Evolutionary conservation across 2,888 invertebrate genomes (phyloP).

Genomic region (Mesoligia furuncula): DNA sequence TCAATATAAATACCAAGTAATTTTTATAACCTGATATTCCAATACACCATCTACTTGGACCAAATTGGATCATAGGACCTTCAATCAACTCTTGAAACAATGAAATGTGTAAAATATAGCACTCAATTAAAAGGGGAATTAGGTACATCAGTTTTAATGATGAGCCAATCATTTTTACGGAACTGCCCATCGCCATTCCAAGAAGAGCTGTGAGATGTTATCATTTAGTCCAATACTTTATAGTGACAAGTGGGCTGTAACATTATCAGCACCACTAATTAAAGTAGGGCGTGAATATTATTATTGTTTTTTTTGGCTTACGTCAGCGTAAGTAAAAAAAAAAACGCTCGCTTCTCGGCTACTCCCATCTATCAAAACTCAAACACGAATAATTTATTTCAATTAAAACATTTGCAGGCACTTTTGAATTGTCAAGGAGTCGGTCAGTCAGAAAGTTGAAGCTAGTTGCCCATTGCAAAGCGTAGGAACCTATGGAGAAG

Average conservation of each 20-base stretch:
- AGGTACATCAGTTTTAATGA: conserved; percentile 16
- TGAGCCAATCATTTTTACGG: not conserved
- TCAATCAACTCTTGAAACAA: conserved; percentile 5
- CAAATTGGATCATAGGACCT: not conserved
- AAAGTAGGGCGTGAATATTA: not conserved
- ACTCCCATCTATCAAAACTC: not conserved
- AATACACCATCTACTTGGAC: not conserved
- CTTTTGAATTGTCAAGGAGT: not conserved
- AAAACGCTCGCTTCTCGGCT: not conserved
- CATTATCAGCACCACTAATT: conserved; percentile 15
- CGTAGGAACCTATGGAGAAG: not conserved
- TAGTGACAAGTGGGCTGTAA: conserved; percentile 35
- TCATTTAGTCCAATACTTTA: conserved; percentile 18
- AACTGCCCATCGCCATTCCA: conserved; percentile 3
- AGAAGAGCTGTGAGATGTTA: conserved; percentile 29
- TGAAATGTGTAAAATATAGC: not conserved
- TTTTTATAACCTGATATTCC: not conserved
- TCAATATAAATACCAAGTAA: not conserved
- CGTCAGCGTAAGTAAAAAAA: not conserved
- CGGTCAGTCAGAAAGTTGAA: not conserved
- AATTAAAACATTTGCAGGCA: not conserved
- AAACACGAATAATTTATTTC: not conserved
- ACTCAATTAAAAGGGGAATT: not conserved
- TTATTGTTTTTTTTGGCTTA: not conserved
- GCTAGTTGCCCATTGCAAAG: not conserved